Base-by-base conservation (phyloP, 2,888 invertebrate species). In the Diachrysia chrysitis region DNA sequence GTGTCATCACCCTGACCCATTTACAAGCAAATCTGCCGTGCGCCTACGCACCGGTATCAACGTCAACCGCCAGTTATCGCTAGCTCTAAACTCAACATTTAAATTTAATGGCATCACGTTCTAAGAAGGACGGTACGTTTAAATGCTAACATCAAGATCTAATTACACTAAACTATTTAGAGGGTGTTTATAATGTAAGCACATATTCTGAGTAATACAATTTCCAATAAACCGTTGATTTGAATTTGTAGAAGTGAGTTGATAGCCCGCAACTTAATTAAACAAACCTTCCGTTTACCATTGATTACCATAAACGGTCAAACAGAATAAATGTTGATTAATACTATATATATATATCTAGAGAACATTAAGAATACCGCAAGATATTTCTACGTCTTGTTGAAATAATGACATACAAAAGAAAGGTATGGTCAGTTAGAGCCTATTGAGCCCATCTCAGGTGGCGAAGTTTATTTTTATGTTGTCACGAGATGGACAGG, bases 1-100 rank as follows among this genome's bases (percentile, higher is more conserved):
- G 82, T 76, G 82, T 83, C 83, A 85, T 85, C 85, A 85, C 94
- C 93, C 88, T 93, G 94, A 93, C 94, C 93, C 85, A 92, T 93
- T 92, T 93, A 83, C 84, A 85, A 89, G 85, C 67, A 90, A 91
- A 92, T 90, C 89, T 84, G 89, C 83, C 81, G 83, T 90, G 91
- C 92, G 89, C 94, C 93, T 86, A 92, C 93, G 91, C 91, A 89
- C 69, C 79, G 65, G 78, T 81, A 82, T 85, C 85, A 86, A 82
- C 89, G 89, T 92, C 89, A 89, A 86, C 81, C 83, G 79, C 70
- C 82, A 83, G 78, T 84, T 85, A 86, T 87, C 84, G 84, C 70
- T 81, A 70, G 81, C 76, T 83, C 82, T 81, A 69, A 83, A 82
- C 79, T 78, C 73, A 82, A 82, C 70, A 81, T 86, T 83, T 81